Conservation (phyloP, 2,888 invertebrate species). For the Thera obeliscata region DNA sequence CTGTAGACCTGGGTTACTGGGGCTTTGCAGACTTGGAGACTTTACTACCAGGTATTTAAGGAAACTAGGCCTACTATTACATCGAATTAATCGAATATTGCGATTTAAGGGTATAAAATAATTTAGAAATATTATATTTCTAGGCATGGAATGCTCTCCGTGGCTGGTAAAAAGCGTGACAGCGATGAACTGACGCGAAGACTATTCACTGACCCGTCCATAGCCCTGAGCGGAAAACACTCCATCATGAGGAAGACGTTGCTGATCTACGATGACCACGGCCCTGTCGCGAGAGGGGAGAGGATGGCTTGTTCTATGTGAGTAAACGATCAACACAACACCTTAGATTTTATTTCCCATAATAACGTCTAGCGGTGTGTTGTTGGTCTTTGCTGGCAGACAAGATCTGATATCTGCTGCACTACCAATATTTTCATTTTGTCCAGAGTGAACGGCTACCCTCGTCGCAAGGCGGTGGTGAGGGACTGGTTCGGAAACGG, state of each 20-base stretch:
- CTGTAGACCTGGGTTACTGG: constrained; percentile 84
- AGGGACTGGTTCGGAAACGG: constrained; percentile 96
- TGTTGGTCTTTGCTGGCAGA: background rate
- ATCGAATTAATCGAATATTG: too few species aligned
- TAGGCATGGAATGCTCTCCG: constrained; percentile 88
- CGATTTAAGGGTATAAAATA: too few species aligned
- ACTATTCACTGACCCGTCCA: constrained; percentile 90
- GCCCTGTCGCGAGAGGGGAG: constrained; percentile 94
- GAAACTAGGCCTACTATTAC: too few species aligned
- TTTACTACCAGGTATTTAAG: constrained; percentile 83
- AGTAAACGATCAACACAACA: constrained; percentile 48
- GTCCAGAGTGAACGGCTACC: constrained; percentile 21
- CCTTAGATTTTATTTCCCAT: background rate
- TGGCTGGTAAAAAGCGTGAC: constrained; percentile 89
- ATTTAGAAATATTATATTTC: constrained; percentile 14
- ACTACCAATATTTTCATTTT: background rate
- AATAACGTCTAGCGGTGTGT: background rate
- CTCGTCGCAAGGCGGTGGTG: constrained; percentile 91
- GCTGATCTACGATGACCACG: constrained; percentile 94
- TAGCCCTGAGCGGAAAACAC: constrained; percentile 90
- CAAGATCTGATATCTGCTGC: background rate
- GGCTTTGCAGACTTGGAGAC: constrained; percentile 91
- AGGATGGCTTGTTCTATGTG: constrained; percentile 94
- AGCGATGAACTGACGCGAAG: constrained; percentile 87
- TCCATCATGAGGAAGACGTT: constrained; percentile 92